Percentiles rank a stretch among this genome's conserved stretches.
Evolutionary conservation across 1,140 invertebrate species (phyloP).

Genomic region (Adelges cooleyi): DNA sequence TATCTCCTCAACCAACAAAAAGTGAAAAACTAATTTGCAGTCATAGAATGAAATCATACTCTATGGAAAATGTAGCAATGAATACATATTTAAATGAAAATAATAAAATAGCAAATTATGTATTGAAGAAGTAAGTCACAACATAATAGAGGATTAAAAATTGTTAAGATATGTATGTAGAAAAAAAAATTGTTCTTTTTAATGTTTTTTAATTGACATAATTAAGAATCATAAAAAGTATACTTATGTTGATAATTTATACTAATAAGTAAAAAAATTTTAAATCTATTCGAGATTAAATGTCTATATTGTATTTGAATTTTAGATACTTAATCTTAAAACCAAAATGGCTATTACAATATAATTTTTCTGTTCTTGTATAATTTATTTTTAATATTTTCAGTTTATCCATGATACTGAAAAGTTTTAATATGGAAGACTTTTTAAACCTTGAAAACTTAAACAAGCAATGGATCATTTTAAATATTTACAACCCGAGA

Average conservation of each 20-base stretch:
- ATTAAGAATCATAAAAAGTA: too few relatives aligned
- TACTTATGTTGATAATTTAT: too few relatives aligned
- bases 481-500: constrained; percentile 20
- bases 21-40: constrained; percentile 8
- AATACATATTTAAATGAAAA: constrained; percentile 18
- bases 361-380: too few relatives aligned
- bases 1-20: constrained; percentile 11
- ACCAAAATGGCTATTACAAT: too few relatives aligned
- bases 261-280: too few relatives aligned
- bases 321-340: too few relatives aligned
- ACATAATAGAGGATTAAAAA: too few relatives aligned
- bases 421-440: constrained; percentile 20
- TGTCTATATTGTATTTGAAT: too few relatives aligned
- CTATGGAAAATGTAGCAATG: constrained; percentile 24
- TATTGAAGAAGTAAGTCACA: constrained; percentile 14
- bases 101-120: constrained; percentile 9
- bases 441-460: constrained; percentile 18
- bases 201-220: too few relatives aligned
- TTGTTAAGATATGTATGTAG: too few relatives aligned
- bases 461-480: constrained; percentile 23
- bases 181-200: too few relatives aligned
- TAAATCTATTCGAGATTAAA: too few relatives aligned
- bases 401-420: not conserved
- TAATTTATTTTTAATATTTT: not conserved
- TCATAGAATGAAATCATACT: constrained; percentile 25